Conservation (phyloP, 2,113 vertebrate genomes). For the Coregonus clupeaformis region DNA sequence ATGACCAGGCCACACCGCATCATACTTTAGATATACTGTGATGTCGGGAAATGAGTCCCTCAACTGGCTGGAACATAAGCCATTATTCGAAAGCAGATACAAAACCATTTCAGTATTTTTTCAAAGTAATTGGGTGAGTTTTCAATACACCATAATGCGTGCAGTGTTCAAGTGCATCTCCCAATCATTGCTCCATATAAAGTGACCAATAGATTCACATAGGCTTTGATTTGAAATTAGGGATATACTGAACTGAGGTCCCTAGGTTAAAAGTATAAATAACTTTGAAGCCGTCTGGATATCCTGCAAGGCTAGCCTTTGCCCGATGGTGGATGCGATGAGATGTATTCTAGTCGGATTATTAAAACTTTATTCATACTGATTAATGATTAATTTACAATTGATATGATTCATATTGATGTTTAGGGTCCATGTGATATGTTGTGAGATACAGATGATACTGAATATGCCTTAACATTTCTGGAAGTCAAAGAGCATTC, state of each 20-base stretch:
- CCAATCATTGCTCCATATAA: constrained; percentile 60
- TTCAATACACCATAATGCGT: constrained; percentile 16
- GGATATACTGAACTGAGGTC: background rate
- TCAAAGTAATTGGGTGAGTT: background rate
- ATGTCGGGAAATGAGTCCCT: background rate
- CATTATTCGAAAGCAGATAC: constrained; percentile 4
- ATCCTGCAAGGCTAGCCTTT: no score
- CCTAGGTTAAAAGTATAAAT: background rate
- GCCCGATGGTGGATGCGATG: background rate
- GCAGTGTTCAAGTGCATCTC: constrained; percentile 50
- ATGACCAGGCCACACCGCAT: background rate
- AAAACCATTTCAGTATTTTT: background rate
- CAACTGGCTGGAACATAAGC: background rate
- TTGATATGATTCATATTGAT: no score
- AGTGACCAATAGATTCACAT: constrained; percentile 24
- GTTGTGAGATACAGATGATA: no score
- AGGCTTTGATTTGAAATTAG: constrained; percentile 69
- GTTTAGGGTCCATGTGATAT: no score
- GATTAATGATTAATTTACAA: no score
- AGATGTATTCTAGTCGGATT: no score
- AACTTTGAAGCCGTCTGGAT: background rate
- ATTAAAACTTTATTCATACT: no score
- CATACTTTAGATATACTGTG: background rate
- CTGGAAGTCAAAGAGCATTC: no score
- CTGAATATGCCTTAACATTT: no score